These are phyloP conservation scores for Poicephalus gulielmi DNA, from an alignment of 2,113 vertebrate species.

Conservation along the genomic window DNA sequence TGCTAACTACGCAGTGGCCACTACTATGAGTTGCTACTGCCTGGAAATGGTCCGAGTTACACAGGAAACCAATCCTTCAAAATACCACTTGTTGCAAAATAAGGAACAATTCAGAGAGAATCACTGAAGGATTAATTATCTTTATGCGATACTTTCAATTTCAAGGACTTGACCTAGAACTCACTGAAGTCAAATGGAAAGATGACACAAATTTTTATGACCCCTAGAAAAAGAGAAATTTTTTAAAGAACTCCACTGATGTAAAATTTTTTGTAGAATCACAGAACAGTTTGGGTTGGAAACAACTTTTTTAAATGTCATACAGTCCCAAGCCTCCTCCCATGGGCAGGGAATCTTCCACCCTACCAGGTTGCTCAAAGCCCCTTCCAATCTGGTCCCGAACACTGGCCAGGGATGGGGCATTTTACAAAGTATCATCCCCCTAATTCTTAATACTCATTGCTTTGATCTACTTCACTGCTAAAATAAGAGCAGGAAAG, in stretches of 20 bases:
- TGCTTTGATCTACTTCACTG: conserved; percentile 26
- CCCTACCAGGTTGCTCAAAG: neutral
- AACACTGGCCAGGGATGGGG: neutral
- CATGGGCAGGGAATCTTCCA: neutral
- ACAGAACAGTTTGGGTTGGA: neutral
- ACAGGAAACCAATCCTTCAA: neutral
- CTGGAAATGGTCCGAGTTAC: neutral
- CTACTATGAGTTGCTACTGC: neutral
- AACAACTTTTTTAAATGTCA: neutral
- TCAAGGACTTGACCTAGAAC: neutral
- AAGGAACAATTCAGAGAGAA: neutral
- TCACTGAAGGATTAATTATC: neutral
- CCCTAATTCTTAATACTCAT: neutral
- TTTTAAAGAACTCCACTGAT: neutral
- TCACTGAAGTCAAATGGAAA: neutral
- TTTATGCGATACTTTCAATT: neutral
- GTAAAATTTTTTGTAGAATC: neutral
- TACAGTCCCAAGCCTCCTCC: neutral
- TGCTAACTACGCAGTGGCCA: neutral
- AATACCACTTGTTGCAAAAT: neutral
- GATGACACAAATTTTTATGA: neutral
- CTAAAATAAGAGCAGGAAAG: conserved; percentile 27
- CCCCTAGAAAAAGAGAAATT: neutral
- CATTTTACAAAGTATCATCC: neutral
- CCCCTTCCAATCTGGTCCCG: neutral